These are phyloP conservation scores for Pocota personata DNA, from an alignment of 2,888 invertebrate genomes.

Conservation along the genomic window DNA sequence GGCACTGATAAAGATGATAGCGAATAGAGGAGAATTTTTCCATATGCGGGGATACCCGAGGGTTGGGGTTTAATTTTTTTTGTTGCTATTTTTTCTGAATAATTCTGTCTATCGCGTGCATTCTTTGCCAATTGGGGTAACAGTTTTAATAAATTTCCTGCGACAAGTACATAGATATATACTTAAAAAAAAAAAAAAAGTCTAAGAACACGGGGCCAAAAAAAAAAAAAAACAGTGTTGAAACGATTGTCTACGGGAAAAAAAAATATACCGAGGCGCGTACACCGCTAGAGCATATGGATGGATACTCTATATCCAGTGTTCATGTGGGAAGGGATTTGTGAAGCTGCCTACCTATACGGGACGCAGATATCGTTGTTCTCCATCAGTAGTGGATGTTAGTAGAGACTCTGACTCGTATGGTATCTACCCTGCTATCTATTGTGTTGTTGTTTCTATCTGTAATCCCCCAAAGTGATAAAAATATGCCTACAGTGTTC, in stretches of 20 bases:
- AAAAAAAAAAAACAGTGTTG: background rate
- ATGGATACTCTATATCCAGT: constrained; percentile 74
- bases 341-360: constrained; percentile 82
- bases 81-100: background rate
- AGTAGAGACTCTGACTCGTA: constrained; percentile 75
- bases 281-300: constrained; percentile 2
- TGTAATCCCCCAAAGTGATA: constrained; percentile 54
- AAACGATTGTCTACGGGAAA: background rate
- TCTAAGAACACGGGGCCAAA: background rate
- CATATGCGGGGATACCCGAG: background rate
- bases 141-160: constrained; percentile 26
- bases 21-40: constrained; percentile 1
- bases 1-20: constrained; percentile 55
- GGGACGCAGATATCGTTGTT: constrained; percentile 81
- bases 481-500: constrained; percentile 9
- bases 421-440: constrained; percentile 52
- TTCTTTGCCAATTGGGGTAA: constrained; percentile 5
- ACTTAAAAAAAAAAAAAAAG: background rate
- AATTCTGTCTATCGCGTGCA: constrained; percentile 15
- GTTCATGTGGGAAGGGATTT: constrained; percentile 82
- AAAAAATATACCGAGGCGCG: background rate
- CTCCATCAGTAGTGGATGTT: constrained; percentile 80
- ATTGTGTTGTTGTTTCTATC: constrained; percentile 21
- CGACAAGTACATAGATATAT: constrained; percentile 23
- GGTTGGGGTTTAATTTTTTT: constrained; percentile 1